phyloP scores from a whole-genome alignment of 2,888 invertebrate species.

The Ichneumon xanthorius region DNA sequence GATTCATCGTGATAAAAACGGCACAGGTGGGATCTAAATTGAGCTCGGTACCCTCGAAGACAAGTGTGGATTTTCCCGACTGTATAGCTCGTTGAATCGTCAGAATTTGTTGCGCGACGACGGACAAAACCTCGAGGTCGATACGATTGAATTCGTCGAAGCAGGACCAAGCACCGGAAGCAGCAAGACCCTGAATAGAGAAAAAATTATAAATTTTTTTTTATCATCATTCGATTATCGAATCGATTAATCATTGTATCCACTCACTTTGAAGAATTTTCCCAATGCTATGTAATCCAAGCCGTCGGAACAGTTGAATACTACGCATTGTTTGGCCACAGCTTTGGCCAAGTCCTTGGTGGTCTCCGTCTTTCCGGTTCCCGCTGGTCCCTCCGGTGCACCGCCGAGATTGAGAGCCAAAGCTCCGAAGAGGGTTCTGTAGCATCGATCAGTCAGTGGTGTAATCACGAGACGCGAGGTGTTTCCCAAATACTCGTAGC shows the following conservation, averaged over 20 bases:
- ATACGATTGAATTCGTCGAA: slow-evolving; percentile 88
- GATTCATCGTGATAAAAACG: slow-evolving; percentile 88
- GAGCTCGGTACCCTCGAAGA: slow-evolving; percentile 87
- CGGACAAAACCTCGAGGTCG: slow-evolving; percentile 88
- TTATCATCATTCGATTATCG: not conserved
- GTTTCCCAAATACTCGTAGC: slow-evolving; percentile 97
- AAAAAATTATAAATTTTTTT: slow-evolving; percentile 71
- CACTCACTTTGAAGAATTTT: slow-evolving; percentile 86
- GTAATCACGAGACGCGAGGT: slow-evolving; percentile 95
- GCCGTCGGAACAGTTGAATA: slow-evolving; percentile 90
- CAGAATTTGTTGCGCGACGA: slow-evolving; percentile 88
- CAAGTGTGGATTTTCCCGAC: slow-evolving; percentile 84
- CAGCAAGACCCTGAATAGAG: slow-evolving; percentile 86
- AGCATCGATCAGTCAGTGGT: slow-evolving; percentile 96
- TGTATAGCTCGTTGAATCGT: slow-evolving; percentile 87
- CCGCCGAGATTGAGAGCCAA: slow-evolving; percentile 87
- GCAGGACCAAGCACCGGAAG: slow-evolving; percentile 87
- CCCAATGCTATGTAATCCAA: slow-evolving; percentile 89
- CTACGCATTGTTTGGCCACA: slow-evolving; percentile 89
- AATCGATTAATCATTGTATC: not conserved
- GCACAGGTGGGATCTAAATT: slow-evolving; percentile 87
- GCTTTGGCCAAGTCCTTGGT: slow-evolving; percentile 90
- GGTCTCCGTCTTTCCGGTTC: slow-evolving; percentile 88
- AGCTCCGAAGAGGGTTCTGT: slow-evolving; percentile 88
- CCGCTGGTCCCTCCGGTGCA: slow-evolving; percentile 87